These are phyloP conservation scores for Acleris laterana DNA, from an alignment of 2,888 invertebrate species.

Conservation along the genomic window DNA sequence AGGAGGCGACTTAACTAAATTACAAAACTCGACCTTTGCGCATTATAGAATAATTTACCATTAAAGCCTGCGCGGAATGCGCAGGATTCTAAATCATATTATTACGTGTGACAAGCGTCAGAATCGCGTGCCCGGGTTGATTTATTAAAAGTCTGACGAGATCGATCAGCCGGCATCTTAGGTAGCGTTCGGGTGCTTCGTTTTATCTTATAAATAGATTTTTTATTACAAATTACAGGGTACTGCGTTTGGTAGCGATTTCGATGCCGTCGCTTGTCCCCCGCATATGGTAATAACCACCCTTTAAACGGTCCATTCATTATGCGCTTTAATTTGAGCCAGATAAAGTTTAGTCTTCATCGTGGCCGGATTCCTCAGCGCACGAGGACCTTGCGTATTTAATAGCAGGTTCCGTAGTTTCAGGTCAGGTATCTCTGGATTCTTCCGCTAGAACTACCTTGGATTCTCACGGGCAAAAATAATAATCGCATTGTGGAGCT, in stretches of 20 bases:
- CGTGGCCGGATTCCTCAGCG: slow-evolving; percentile 43
- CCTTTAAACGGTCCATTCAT: slow-evolving; percentile 53
- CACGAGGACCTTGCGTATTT: slow-evolving; percentile 55
- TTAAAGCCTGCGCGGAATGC: slow-evolving; percentile 52
- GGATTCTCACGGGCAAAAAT: slow-evolving; percentile 43
- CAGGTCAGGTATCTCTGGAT: slow-evolving; percentile 58
- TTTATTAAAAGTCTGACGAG: slow-evolving; percentile 76
- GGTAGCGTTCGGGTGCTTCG: slow-evolving; percentile 80
- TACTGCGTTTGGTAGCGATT: slow-evolving; percentile 83
- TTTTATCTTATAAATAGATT: slow-evolving; percentile 84
- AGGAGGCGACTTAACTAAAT: slow-evolving; percentile 83
- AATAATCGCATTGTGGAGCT: slow-evolving; percentile 49
- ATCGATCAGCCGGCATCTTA: slow-evolving; percentile 79
- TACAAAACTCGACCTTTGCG: slow-evolving; percentile 80
- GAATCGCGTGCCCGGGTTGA: slow-evolving; percentile 66
- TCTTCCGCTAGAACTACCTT: slow-evolving; percentile 37
- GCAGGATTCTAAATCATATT: slow-evolving; percentile 72
- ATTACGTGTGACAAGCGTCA: slow-evolving; percentile 75
- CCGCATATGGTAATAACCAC: slow-evolving; percentile 61
- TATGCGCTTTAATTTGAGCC: slow-evolving; percentile 65
- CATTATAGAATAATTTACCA: slow-evolving; percentile 80
- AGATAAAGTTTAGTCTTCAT: slow-evolving; percentile 69
- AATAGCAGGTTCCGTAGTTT: slow-evolving; percentile 68
- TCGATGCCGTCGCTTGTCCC: slow-evolving; percentile 62
- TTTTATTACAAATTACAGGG: slow-evolving; percentile 84